A percentile compares a stretch with the other conserved stretches of the same genome.
phyloP scores from a whole-genome alignment of 2,113 vertebrate species.

The Polypterus senegalus region DNA sequence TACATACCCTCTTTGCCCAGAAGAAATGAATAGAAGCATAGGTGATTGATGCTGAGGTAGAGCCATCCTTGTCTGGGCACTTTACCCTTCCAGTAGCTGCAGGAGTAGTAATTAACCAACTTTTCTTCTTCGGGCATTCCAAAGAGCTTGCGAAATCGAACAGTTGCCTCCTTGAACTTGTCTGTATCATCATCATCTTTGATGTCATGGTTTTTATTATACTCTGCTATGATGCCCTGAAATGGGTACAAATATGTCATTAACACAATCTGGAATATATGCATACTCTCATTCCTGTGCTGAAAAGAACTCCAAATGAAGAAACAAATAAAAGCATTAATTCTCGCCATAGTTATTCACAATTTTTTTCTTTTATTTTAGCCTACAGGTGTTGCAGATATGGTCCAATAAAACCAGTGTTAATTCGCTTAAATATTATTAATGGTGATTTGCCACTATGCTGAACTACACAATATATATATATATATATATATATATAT shows the following conservation, averaged over 20 bases:
- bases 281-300: background rate
- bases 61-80: slow-evolving; percentile 96
- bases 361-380: too few relatives aligned
- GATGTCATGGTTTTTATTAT: slow-evolving; percentile 87
- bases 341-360: too few relatives aligned
- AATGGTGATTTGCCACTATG: too few relatives aligned
- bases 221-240: slow-evolving; percentile 93
- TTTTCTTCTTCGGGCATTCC: slow-evolving; percentile 96
- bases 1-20: slow-evolving; percentile 86
- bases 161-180: slow-evolving; percentile 89
- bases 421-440: too few relatives aligned
- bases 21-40: slow-evolving; percentile 93
- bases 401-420: too few relatives aligned
- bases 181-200: slow-evolving; percentile 92
- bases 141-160: slow-evolving; percentile 87
- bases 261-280: background rate
- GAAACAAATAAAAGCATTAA: too few relatives aligned
- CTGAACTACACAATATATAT: too few relatives aligned
- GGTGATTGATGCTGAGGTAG: slow-evolving; percentile 97
- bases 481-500: too few relatives aligned
- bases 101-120: slow-evolving; percentile 95
- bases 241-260: slow-evolving; percentile 6
- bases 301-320: too few relatives aligned
- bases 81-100: slow-evolving; percentile 95
- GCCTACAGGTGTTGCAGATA: too few relatives aligned